phyloP scores from a whole-genome alignment of 2,797 vertebrate species.

The Hydrocynus forskahlii region DNA sequence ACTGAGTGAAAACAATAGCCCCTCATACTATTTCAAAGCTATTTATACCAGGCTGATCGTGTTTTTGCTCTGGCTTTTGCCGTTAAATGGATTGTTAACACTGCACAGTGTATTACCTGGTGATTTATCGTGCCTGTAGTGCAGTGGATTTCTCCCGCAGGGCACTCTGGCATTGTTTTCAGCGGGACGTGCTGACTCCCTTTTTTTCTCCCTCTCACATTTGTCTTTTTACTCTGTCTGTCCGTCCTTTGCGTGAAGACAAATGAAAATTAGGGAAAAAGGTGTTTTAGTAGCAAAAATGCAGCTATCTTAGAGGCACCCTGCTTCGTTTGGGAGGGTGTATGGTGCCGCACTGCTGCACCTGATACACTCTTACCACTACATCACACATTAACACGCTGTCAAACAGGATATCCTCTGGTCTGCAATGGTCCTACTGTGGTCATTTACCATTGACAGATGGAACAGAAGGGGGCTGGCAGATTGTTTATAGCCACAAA shows the following conservation, averaged over 20 bases:
- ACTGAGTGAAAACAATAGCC: constrained; percentile 48
- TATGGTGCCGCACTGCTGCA: neutral
- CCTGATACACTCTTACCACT: no score
- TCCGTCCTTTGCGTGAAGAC: constrained; percentile 28
- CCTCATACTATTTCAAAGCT: constrained; percentile 27
- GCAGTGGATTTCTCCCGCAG: constrained; percentile 23
- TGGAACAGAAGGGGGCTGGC: no score
- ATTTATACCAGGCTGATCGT: constrained; percentile 33
- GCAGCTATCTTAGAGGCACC: constrained; percentile 11
- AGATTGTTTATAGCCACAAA: neutral
- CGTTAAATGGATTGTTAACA: constrained; percentile 57
- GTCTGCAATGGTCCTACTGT: neutral
- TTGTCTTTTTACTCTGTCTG: constrained; percentile 30
- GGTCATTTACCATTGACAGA: no score
- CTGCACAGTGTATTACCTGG: constrained; percentile 44
- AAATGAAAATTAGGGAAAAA: constrained; percentile 24
- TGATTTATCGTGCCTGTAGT: constrained; percentile 52
- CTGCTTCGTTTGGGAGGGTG: neutral
- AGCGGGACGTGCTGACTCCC: constrained; percentile 48
- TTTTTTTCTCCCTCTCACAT: constrained; percentile 25
- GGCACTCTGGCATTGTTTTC: constrained; percentile 38
- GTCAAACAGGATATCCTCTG: neutral
- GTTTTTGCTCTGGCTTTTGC: constrained; percentile 44
- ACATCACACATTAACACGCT: neutral
- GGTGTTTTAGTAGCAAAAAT: constrained; percentile 35